Percentiles rank a stretch among this genome's conserved stretches.
Evolutionary conservation across 1,140 invertebrate genomes (phyloP).

Genomic region (Drosophila virilis): DNA sequence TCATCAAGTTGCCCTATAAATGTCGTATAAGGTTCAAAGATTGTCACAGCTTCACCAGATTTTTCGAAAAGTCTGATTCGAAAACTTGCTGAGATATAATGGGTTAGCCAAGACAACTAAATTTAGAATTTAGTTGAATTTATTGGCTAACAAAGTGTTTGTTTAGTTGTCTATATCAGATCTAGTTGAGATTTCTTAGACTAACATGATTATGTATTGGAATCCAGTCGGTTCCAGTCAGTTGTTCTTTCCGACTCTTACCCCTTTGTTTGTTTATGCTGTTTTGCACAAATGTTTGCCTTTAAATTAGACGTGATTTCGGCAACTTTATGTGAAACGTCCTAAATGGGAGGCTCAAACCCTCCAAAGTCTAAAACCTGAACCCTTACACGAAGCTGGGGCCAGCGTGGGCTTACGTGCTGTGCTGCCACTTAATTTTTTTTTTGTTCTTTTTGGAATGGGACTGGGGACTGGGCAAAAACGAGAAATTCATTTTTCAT

Average conservation of each 20-base stretch:
- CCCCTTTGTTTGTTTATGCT: slow-evolving; percentile 41
- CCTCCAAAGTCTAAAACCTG: slow-evolving; percentile 13
- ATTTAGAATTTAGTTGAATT: background rate
- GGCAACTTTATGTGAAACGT: slow-evolving; percentile 61
- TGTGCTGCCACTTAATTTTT: slow-evolving; percentile 64
- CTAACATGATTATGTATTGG: too few relatives aligned
- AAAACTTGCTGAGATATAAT: too few relatives aligned
- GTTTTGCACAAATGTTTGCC: slow-evolving; percentile 64
- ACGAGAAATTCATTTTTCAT: slow-evolving; percentile 82
- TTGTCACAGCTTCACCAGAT: too few relatives aligned
- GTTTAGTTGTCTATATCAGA: too few relatives aligned
- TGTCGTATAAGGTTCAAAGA: background rate
- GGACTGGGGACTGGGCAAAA: slow-evolving; percentile 48
- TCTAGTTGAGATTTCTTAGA: too few relatives aligned
- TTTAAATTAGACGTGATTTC: slow-evolving; percentile 74
- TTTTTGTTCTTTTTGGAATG: background rate
- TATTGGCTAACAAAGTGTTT: background rate
- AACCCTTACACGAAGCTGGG: slow-evolving; percentile 29
- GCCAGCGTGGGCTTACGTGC: slow-evolving; percentile 60
- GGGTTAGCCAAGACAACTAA: background rate
- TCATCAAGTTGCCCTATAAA: slow-evolving; percentile 10
- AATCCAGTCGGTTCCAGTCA: too few relatives aligned
- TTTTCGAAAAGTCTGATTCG: too few relatives aligned
- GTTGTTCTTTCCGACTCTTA: background rate
- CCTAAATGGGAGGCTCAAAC: slow-evolving; percentile 19